Percentiles rank a stretch among this genome's conserved stretches.
Evolutionary conservation across 2,797 vertebrate species (phyloP).

Genomic region (Hoplostethus mediterraneus): DNA sequence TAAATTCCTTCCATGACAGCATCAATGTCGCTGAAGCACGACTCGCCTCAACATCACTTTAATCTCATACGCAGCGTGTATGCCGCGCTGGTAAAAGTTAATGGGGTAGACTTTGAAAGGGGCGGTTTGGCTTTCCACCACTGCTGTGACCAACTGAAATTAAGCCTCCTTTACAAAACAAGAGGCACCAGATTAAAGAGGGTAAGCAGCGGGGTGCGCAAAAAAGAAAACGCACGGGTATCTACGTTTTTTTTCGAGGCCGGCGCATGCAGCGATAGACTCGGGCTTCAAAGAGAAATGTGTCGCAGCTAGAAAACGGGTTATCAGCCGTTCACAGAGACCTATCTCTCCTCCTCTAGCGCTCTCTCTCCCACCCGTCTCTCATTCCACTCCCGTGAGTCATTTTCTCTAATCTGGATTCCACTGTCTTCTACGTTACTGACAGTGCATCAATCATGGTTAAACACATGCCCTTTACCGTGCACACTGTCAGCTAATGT

Average conservation of each 20-base stretch:
- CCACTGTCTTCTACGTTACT: conserved; percentile 69
- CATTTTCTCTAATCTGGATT: conserved; percentile 77
- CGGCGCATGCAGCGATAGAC: background rate
- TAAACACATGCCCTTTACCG: conserved; percentile 65
- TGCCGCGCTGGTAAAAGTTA: conserved; percentile 25
- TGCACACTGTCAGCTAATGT: conserved; percentile 52
- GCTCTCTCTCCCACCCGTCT: conserved; percentile 42
- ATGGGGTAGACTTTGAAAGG: conserved; percentile 26
- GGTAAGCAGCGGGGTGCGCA: conserved; percentile 14
- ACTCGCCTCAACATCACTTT: conserved; percentile 18
- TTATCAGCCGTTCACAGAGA: conserved; percentile 72
- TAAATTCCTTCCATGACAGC: conserved; percentile 12
- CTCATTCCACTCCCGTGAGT: conserved; percentile 63
- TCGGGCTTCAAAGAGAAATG: conserved; percentile 56
- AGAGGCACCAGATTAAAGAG: conserved; percentile 49
- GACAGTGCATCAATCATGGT: conserved; percentile 75
- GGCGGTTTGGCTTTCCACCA: background rate
- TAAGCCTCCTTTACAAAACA: conserved; percentile 61
- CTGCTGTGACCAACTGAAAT: conserved; percentile 41
- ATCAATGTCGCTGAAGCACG: background rate
- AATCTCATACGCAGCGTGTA: conserved; percentile 38
- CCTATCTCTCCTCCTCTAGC: conserved; percentile 41
- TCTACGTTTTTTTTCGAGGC: conserved; percentile 18
- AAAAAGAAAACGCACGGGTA: conserved; percentile 15
- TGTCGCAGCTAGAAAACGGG: conserved; percentile 60